Base-by-base conservation (phyloP, 2,888 invertebrate genomes). In the Shargacucullia verbasci region DNA sequence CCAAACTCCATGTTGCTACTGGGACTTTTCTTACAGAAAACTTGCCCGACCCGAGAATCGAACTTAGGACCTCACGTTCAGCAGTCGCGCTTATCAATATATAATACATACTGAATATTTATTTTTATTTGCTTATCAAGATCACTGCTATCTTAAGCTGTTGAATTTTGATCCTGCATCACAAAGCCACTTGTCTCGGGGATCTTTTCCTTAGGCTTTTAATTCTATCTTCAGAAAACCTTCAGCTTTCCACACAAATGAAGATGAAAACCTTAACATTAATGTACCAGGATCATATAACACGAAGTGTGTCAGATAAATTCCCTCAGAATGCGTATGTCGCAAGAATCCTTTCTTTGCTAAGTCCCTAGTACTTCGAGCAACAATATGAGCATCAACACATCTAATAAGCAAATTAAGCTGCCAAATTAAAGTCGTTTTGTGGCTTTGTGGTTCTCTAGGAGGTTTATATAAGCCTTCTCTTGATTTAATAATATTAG, bases 351-450 rank as follows among this genome's bases (percentile, higher is more conserved):
- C 25, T n/a, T 44, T 29, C 12, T 13, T 40, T 37, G 15, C 13
- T 13, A 31, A 35, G 50, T 11, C n/a, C 35, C 45, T 49, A 65
- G 39, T 49, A 35, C 35, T 25, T 2, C 25, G 45, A 37, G 45
- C 15, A 49, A 48, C 31, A 35, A 27, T 43, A 33, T 38, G 55
- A 45, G 35, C 37, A 67, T 46, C 44, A 34, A 67, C 53, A 12
- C 27, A 12, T 13, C 44, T 38, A n/a, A n/a, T n/a, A n/a, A 43
- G 37, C 10, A 29, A 14, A 43, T 41, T 38, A 33, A 37, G 14
- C 33, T 38, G 27, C 35, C 35, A 25, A 40, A 12, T 13, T 39
- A 15, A 41, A 15, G 13, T 10, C 15, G 14, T 40, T 59, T 11
- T 34, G n/a, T 40, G 1, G 11, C 10, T 11, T 13, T 25, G 8